Conservation (phyloP, 2,888 invertebrate species). For the Amiota minor region DNA sequence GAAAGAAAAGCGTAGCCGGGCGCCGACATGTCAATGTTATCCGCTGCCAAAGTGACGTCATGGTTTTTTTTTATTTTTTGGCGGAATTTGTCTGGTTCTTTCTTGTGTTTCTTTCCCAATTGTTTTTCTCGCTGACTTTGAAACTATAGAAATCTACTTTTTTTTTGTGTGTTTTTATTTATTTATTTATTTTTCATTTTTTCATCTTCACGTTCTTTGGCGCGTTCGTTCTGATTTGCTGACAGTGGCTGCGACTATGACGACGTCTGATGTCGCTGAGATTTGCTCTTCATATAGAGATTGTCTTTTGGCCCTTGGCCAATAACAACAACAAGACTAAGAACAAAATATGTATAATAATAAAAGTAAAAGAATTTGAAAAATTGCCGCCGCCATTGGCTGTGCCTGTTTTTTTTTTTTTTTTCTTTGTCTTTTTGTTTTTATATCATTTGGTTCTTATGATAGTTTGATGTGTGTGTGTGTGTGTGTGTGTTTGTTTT, state of each 20-base stretch:
- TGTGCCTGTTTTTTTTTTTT: no score
- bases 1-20: no score
- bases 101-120: slow-evolving; percentile 1
- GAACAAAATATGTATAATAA: no score
- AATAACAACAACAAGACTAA: slow-evolving; percentile 34
- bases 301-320: slow-evolving; percentile 50
- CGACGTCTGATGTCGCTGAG: no score
- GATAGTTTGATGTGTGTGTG: neutral
- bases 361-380: slow-evolving; percentile 38
- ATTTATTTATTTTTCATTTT: neutral
- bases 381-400: slow-evolving; percentile 41
- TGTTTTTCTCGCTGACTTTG: slow-evolving; percentile 44
- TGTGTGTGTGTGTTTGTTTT: neutral
- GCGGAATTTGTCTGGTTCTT: neutral
- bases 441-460: no score
- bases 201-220: slow-evolving; percentile 5
- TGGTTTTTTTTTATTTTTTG: slow-evolving; percentile 14
- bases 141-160: slow-evolving; percentile 32
- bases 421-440: no score
- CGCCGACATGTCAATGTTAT: no score
- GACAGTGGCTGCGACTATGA: neutral
- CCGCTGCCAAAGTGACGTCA: slow-evolving; percentile 48
- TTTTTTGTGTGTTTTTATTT: slow-evolving; percentile 20
- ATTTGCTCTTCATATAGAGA: neutral
- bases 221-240: neutral